A percentile compares a stretch with the other conserved stretches of the same genome.
phyloP scores from a whole-genome alignment of 2,113 vertebrate genomes.

The Ascaphus truei region DNA sequence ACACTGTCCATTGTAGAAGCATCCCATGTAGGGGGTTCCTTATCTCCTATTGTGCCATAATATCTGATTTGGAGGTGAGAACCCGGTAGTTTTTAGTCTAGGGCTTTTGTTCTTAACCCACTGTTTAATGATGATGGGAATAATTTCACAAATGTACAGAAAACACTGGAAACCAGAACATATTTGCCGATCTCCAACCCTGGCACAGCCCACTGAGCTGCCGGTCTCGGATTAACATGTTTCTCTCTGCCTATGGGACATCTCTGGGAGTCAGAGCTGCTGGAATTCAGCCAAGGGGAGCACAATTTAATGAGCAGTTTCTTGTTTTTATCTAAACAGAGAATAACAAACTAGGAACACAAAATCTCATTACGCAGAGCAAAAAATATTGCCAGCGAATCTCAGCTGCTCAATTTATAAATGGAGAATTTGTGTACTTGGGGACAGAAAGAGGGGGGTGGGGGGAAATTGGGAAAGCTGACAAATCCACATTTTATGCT shows the following conservation, averaged over 20 bases:
- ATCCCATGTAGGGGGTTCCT: too few relatives aligned
- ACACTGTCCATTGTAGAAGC: too few relatives aligned
- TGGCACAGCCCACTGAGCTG: background rate
- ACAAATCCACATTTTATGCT: background rate
- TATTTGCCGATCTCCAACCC: background rate
- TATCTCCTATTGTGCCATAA: too few relatives aligned
- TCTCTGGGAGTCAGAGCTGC: background rate
- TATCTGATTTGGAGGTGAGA: too few relatives aligned
- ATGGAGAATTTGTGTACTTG: slow-evolving; percentile 7
- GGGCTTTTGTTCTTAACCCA: too few relatives aligned
- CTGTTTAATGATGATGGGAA: too few relatives aligned
- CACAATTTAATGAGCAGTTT: slow-evolving; percentile 23
- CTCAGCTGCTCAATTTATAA: background rate
- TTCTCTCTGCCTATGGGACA: background rate
- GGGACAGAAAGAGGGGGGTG: background rate
- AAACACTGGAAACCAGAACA: too few relatives aligned
- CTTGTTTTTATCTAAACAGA: slow-evolving; percentile 33
- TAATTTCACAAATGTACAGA: too few relatives aligned
- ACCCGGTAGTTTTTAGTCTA: too few relatives aligned
- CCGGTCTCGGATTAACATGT: slow-evolving; percentile 9
- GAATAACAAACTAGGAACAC: slow-evolving; percentile 23
- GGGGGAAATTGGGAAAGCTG: background rate
- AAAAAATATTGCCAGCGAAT: background rate
- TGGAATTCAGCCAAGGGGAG: slow-evolving; percentile 12
- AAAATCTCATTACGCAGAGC: slow-evolving; percentile 24